Base-by-base conservation (phyloP, 2,797 vertebrate species). In the Gymnothorax reevesii region DNA sequence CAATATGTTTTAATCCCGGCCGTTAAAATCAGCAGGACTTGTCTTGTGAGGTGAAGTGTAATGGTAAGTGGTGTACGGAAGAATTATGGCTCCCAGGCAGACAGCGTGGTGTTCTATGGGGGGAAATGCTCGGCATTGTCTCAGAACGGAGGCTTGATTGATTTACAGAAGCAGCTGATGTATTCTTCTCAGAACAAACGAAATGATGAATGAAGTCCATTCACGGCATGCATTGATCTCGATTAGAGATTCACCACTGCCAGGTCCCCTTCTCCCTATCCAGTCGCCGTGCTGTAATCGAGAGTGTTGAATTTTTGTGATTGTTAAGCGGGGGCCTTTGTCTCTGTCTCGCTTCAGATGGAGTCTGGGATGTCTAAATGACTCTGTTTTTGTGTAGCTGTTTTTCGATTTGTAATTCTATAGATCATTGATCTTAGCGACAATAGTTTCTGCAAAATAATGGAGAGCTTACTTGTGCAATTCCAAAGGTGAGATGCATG, bases 21-120 rank as follows among this genome's bases (percentile, higher is more conserved):
- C 80, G 87, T 88, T 90, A 90, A 88, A 92, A 92, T 93, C 91
- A 92, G 82, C n/a, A 49, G 80, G 86, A 88, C 90, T 92, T 93
- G 89, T 92, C 86, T 57, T 91, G 85, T 57, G 84, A 86, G 85
- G 84, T 82, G 85, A 84, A 86, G 25, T 77, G 87, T 69, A 83
- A 83, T 20, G 83, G 84, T 73, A 85, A 69, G 79, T 83, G 87
- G 86, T 91, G 90, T 92, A 91, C 88, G 82, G 60, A 69, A 84
- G 88, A 92, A 90, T 91, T 87, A 90, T 77, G 69, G 86, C 83
- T 84, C 86, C 83, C 80, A 79, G 79, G 79, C 77, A 86, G 66
- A 20, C 62, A 86, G 52, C 25, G 15, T 55, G 22, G 20, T 22
- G 49, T 80, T 27, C 85, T 12, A 57, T 77, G 88, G 75, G 88